Percentiles rank a stretch among this genome's conserved stretches.
phyloP scores from a whole-genome alignment of 1,140 invertebrate genomes.

The Bombus balteatus region DNA sequence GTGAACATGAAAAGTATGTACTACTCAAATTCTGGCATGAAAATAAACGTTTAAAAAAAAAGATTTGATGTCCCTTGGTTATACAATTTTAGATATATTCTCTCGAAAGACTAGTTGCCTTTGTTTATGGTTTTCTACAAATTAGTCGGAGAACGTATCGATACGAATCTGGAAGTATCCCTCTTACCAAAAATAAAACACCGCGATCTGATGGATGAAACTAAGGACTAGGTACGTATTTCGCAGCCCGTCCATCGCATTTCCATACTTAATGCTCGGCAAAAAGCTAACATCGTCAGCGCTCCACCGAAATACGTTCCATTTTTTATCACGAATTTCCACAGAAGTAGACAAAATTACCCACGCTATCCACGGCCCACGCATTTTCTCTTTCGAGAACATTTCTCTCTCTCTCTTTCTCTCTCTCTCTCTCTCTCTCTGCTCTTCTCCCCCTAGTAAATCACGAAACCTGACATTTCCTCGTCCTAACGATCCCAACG shows the following conservation, averaged over 20 bases:
- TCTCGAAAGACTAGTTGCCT: neutral
- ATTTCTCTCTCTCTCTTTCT: neutral
- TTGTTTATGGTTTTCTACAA: neutral
- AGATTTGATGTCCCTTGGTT: neutral
- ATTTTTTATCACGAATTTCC: conserved; percentile 24
- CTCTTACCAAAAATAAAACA: neutral
- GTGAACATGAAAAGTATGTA: too few species aligned
- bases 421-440: neutral
- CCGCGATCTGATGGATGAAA: neutral
- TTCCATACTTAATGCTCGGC: conserved; percentile 34
- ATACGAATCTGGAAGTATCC: neutral
- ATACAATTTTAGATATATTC: neutral
- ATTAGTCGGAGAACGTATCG: neutral
- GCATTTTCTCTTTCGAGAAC: conserved; percentile 4
- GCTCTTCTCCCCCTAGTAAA: neutral
- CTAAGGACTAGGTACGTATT: neutral
- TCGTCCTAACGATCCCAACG: conserved; percentile 27
- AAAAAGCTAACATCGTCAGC: conserved; percentile 29
- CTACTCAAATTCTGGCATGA: too few species aligned
- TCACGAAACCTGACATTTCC: conserved; percentile 11
- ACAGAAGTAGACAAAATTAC: conserved; percentile 21
- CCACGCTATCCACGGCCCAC: neutral
- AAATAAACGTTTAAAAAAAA: too few species aligned
- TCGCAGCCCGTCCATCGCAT: conserved; percentile 5
- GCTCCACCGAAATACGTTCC: neutral